Percentiles rank a stretch among this genome's conserved stretches.
These are phyloP conservation scores for Macroglossus sobrinus DNA, from an alignment of 2,113 vertebrate species.

Conservation along the genomic window DNA sequence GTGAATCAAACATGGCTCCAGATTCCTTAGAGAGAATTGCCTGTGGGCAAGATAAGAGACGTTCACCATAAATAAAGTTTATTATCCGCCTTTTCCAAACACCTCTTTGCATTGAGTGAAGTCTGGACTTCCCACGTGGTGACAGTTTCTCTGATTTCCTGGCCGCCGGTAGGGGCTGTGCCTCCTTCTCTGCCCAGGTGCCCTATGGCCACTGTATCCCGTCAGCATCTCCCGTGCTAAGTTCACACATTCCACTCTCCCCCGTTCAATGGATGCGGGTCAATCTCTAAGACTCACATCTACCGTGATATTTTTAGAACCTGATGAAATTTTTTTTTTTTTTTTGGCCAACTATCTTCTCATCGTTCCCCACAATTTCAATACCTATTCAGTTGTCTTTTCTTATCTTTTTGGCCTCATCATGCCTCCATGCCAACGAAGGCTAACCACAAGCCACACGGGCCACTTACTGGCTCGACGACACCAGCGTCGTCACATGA, in stretches of 20 bases:
- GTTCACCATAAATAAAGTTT: neutral
- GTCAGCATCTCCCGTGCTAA: neutral
- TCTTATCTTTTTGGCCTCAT: neutral
- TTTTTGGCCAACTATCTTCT: neutral
- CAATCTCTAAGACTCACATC: neutral
- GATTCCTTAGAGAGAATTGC: neutral
- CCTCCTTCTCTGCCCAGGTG: neutral
- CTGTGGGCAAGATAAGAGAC: neutral
- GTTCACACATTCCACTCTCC: neutral
- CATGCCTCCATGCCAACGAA: neutral
- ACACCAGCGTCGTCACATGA: neutral
- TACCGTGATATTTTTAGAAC: neutral
- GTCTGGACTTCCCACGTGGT: neutral
- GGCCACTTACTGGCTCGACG: too few relatives aligned
- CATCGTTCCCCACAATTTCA: neutral
- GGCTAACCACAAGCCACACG: neutral
- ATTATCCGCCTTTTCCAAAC: neutral
- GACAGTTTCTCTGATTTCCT: neutral
- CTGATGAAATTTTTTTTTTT: neutral
- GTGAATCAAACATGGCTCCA: neutral
- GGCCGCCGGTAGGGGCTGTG: neutral
- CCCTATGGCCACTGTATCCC: neutral
- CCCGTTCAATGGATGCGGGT: neutral
- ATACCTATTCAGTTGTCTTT: neutral
- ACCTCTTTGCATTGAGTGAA: neutral